Evolutionary conservation across 2,888 invertebrate species (phyloP).

Genomic region (Trissoscelio sp.): DNA sequence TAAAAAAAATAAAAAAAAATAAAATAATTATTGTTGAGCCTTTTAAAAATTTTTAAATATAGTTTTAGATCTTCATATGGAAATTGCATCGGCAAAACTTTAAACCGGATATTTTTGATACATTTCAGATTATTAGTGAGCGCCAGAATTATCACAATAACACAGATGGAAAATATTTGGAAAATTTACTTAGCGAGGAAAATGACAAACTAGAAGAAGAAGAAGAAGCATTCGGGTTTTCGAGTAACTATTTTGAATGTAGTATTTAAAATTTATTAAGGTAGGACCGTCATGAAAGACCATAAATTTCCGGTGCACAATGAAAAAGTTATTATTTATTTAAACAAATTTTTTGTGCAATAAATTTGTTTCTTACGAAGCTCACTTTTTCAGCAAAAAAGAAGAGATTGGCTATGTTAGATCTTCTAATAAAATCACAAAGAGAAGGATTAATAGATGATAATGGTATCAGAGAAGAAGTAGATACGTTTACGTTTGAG

Average conservation of each 20-base stretch:
- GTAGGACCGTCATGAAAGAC: no score
- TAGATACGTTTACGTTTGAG: conserved; percentile 75
- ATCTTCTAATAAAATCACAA: conserved; percentile 73
- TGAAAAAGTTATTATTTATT: no score
- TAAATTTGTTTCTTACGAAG: no score
- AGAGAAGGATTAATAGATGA: conserved; percentile 19
- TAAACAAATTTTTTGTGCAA: no score
- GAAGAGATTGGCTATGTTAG: conserved; percentile 77
- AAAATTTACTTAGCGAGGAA: conserved; percentile 2
- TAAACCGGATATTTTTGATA: no score
- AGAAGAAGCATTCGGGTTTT: not conserved
- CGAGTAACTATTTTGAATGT: conserved; percentile 18
- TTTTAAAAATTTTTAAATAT: no score
- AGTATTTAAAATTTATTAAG: not conserved
- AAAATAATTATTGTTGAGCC: no score
- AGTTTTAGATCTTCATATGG: no score
- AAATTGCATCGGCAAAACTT: no score
- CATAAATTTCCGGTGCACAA: no score
- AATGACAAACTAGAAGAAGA: conserved; percentile 10
- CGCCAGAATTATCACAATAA: conserved; percentile 7
- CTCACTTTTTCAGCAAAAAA: conserved; percentile 50
- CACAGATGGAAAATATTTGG: conserved; percentile 13
- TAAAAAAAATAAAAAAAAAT: no score
- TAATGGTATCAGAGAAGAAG: no score
- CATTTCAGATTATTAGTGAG: conserved; percentile 10